Base-by-base conservation (phyloP, 2,888 invertebrate genomes). In the Patella caerulea region DNA sequence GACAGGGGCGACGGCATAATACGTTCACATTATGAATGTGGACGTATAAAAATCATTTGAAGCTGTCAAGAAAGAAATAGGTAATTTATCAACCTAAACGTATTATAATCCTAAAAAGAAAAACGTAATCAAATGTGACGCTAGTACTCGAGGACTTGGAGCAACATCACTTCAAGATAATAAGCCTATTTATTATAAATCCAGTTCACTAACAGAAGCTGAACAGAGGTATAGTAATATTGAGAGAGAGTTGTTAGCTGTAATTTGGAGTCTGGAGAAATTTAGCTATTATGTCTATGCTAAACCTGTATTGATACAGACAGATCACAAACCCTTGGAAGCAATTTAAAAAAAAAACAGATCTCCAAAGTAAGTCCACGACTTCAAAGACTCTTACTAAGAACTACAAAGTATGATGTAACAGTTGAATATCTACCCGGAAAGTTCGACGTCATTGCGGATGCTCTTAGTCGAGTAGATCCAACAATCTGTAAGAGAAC, bases 101-200 rank as follows among this genome's bases (percentile, higher is more conserved):
- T 82, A 72, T 52, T 78, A 72, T 78, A 81, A 81, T 55, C 56
- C 72, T 11, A 73, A 56, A n/a, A 56, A 75, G 69, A 52, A 54
- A 59, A 65, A 65, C 4, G 34, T 34, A 34, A 14, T 29, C 82
- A 24, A 24, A 24, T 24, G 24, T 24, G 24, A 24, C 24, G 24
- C 24, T 24, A 24, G 24, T 24, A 24, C 24, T 24, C 24, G 24
- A 24, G 24, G 24, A 24, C 24, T 24, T 12, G 83, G 82, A 14
- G 80, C 82, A 24, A 79, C 80, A 14, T 52, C 84, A 4, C 53
- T 85, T 45, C 85, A 84, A 70, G 81, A 81, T n/a, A 79, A 78
- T 29, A 77, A 82, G 34, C 82, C 83, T 17, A 72, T 84, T 24
- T 78, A 72, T 5, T 84, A 84, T 76, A 82, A 84, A 17, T 78